These are phyloP conservation scores for Gymnothorax javanicus DNA, from an alignment of 2,797 vertebrate species.

Conservation along the genomic window DNA sequence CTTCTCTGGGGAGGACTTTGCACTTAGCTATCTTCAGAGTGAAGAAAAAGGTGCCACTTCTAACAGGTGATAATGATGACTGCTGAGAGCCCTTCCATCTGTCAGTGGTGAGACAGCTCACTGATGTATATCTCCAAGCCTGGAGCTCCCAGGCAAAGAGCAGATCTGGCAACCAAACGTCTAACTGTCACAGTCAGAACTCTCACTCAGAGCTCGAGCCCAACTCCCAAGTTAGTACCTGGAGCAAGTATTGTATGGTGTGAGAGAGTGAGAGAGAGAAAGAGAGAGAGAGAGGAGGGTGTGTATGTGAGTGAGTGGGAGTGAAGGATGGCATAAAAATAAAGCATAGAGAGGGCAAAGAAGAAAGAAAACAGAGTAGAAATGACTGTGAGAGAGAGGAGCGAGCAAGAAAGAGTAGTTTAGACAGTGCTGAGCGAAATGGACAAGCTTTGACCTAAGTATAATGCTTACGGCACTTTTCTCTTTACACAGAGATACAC, in stretches of 20 bases:
- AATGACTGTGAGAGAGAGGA: not conserved
- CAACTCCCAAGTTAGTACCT: not conserved
- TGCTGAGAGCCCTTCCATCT: conserved; percentile 7
- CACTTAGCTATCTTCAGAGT: not conserved
- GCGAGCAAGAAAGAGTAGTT: not conserved
- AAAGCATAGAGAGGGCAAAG: too few species aligned
- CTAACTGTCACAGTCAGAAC: not conserved
- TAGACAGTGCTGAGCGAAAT: not conserved
- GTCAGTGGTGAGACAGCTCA: conserved; percentile 1
- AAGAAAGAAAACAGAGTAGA: too few species aligned
- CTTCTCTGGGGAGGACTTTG: not conserved
- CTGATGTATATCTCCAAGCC: conserved; percentile 1
- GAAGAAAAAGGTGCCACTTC: not conserved
- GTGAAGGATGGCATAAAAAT: too few species aligned
- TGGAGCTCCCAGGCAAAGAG: not conserved
- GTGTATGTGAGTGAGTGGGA: too few species aligned
- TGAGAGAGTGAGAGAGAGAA: not conserved
- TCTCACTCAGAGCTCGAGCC: not conserved
- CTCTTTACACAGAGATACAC: not conserved
- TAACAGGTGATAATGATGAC: conserved; percentile 10
- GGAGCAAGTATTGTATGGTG: not conserved
- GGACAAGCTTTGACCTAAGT: not conserved
- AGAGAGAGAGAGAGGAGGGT: too few species aligned
- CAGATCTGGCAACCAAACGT: conserved; percentile 4
- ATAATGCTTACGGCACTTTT: not conserved